These are phyloP conservation scores for Xiphophorus hellerii DNA, from an alignment of 2,113 vertebrate species.

Conservation along the genomic window DNA sequence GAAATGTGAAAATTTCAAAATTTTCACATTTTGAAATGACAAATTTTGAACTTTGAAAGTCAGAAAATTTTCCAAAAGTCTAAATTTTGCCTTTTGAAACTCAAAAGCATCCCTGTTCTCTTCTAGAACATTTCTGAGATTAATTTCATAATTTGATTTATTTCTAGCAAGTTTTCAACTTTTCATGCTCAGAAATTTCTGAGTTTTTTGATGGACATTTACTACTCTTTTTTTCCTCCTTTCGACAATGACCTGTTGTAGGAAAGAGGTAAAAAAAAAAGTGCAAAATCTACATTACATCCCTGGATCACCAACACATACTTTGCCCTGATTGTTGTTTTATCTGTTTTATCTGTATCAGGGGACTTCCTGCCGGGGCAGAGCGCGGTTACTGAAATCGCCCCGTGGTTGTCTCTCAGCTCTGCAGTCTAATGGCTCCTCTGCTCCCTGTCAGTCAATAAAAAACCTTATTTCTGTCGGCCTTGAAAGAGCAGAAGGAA, in stretches of 20 bases:
- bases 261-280: neutral
- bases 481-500: constrained; percentile 37
- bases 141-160: no score
- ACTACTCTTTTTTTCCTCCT: no score
- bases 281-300: constrained; percentile 31
- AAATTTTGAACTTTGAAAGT: no score
- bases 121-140: no score
- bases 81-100: no score
- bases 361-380: constrained; percentile 37
- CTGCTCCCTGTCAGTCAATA: constrained; percentile 68
- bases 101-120: no score
- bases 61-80: no score
- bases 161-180: no score
- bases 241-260: no score
- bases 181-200: no score
- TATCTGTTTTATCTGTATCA: constrained; percentile 21
- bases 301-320: constrained; percentile 6
- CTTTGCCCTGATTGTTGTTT: constrained; percentile 40
- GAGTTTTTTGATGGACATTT: no score
- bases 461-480: constrained; percentile 37
- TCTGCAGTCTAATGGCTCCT: constrained; percentile 65
- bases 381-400: constrained; percentile 71
- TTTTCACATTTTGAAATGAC: fast-evolving
- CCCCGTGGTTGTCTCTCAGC: constrained; percentile 68
- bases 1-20: no score